Conservation (phyloP, 2,888 invertebrate genomes). For the Hylaea fasciaria region DNA sequence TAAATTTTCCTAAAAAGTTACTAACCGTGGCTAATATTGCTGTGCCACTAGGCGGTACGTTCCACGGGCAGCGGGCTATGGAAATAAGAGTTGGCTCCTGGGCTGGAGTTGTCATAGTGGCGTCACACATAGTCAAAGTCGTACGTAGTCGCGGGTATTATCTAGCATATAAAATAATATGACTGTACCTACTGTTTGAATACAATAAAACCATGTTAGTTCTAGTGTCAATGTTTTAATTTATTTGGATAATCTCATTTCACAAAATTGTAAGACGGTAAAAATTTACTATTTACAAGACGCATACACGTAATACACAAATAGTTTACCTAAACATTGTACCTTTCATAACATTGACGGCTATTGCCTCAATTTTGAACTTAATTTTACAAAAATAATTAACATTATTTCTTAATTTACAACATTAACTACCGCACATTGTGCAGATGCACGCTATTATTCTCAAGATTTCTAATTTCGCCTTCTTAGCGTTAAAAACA, state of each 20-base stretch:
- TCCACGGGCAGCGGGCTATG: too few relatives aligned
- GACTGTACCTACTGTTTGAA: too few relatives aligned
- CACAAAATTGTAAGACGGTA: constrained; percentile 78
- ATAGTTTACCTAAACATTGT: constrained; percentile 76
- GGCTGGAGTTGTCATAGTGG: too few relatives aligned
- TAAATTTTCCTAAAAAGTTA: too few relatives aligned
- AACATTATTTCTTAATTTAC: constrained; percentile 71
- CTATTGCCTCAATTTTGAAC: constrained; percentile 67
- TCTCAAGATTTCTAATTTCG: neutral
- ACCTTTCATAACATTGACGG: constrained; percentile 74
- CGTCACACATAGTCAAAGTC: too few relatives aligned
- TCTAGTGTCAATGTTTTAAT: constrained; percentile 78
- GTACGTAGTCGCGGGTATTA: too few relatives aligned
- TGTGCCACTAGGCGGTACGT: too few relatives aligned
- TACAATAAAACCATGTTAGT: constrained; percentile 34
- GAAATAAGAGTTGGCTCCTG: too few relatives aligned
- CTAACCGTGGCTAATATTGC: too few relatives aligned
- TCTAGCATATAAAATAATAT: too few relatives aligned
- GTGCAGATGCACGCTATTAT: constrained; percentile 58
- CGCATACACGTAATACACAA: constrained; percentile 53
- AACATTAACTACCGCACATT: constrained; percentile 76
- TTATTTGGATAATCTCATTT: constrained; percentile 83
- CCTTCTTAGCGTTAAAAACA: constrained; percentile 34
- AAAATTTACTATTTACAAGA: constrained; percentile 82
- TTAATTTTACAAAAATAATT: constrained; percentile 80